These are phyloP conservation scores for Drosophila paulistorum DNA, from an alignment of 1,140 invertebrate genomes.

Conservation along the genomic window DNA sequence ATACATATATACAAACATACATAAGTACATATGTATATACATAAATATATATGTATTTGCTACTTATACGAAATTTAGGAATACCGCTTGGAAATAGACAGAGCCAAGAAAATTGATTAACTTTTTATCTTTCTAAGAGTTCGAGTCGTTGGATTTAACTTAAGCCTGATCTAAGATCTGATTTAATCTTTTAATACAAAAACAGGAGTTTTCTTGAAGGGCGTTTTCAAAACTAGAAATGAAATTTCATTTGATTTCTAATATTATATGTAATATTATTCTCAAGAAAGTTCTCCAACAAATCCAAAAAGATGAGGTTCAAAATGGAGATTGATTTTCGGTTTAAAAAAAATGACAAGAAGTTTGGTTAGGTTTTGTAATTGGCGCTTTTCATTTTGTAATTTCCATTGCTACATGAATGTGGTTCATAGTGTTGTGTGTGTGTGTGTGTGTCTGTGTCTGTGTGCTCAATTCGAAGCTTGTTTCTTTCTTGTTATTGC, in stretches of 20 bases:
- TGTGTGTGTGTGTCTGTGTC: conserved; percentile 29
- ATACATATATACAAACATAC: conserved; percentile 31
- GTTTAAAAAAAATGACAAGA: conserved; percentile 34
- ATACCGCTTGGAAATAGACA: background rate
- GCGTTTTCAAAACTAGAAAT: too few relatives aligned
- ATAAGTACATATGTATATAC: conserved; percentile 2
- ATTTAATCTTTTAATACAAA: conserved; percentile 11
- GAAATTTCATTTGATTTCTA: too few relatives aligned
- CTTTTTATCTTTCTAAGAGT: too few relatives aligned
- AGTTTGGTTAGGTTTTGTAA: conserved; percentile 72
- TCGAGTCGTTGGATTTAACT: background rate
- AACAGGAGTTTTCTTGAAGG: too few relatives aligned
- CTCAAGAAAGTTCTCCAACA: too few relatives aligned
- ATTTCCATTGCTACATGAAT: conserved; percentile 65
- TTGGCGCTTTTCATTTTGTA: conserved; percentile 73
- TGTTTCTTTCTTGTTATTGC: conserved; percentile 64
- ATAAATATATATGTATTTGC: background rate
- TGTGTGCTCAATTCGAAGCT: conserved; percentile 74
- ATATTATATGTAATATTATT: too few relatives aligned
- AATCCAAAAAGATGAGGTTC: background rate
- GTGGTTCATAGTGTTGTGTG: conserved; percentile 42
- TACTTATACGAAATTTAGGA: background rate
- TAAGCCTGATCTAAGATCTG: conserved; percentile 35
- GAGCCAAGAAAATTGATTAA: background rate
- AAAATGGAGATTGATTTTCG: conserved; percentile 13